Percentiles rank a stretch among this genome's conserved stretches.
Conservation (phyloP, 2,888 invertebrate genomes). For the Corbicula japonica region DNA sequence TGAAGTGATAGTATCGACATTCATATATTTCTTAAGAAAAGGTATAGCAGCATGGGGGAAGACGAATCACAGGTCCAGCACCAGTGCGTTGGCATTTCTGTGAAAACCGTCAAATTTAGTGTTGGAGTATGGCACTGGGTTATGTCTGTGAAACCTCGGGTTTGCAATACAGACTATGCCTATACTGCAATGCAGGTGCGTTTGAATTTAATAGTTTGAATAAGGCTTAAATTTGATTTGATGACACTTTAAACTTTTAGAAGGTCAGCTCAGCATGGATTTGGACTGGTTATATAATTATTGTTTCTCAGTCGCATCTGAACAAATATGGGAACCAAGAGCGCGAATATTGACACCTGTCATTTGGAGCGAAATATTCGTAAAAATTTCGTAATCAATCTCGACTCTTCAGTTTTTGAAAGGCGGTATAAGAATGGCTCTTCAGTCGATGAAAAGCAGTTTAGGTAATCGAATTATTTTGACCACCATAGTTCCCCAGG, state of each 20-base stretch:
- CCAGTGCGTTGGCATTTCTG: no score
- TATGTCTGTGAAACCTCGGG: no score
- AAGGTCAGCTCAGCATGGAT: background rate
- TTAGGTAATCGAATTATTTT: constrained; percentile 27
- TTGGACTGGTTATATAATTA: background rate
- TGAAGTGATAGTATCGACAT: no score
- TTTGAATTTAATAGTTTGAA: no score
- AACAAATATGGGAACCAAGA: constrained; percentile 37
- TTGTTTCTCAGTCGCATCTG: constrained; percentile 1
- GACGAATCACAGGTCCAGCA: no score
- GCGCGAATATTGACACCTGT: constrained; percentile 44
- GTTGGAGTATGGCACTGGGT: no score
- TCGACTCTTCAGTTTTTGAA: constrained; percentile 13
- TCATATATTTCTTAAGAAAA: no score
- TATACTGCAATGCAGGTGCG: no score
- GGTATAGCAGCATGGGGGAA: no score
- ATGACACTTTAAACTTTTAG: background rate
- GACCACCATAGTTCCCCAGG: constrained; percentile 10
- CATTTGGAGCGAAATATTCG: constrained; percentile 22
- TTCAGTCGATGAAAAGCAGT: constrained; percentile 12
- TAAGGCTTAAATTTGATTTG: background rate
- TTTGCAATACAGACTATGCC: no score
- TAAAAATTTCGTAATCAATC: no score
- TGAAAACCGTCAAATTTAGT: no score
- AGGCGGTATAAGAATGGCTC: background rate